Evolutionary conservation across 2,797 vertebrate genomes (phyloP).

Genomic region (Spheniscus humboldti): DNA sequence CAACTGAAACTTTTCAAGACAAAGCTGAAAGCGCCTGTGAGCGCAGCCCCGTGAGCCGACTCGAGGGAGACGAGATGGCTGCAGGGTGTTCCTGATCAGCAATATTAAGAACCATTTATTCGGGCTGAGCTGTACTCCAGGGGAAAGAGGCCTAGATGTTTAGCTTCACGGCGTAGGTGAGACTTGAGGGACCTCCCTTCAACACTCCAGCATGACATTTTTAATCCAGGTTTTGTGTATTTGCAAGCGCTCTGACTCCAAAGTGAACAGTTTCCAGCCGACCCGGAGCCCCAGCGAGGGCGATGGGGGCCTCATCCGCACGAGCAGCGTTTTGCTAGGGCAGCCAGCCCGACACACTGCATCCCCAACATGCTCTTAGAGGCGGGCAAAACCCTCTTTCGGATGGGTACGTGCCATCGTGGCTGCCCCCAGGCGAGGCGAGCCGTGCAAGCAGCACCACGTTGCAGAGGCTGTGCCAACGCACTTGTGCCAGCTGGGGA

Average conservation of each 20-base stretch:
- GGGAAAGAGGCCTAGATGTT: neutral
- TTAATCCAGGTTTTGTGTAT: neutral
- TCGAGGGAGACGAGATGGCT: accelerated
- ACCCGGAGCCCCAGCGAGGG: accelerated
- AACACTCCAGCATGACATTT: neutral
- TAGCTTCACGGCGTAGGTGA: neutral
- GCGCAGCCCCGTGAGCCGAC: accelerated
- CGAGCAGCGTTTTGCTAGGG: neutral
- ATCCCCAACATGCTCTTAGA: accelerated
- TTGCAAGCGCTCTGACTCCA: neutral
- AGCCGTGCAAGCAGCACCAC: accelerated
- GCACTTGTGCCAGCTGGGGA: accelerated
- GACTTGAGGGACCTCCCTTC: neutral
- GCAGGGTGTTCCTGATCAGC: neutral
- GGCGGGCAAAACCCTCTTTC: accelerated
- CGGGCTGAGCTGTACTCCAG: accelerated
- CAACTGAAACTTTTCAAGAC: neutral
- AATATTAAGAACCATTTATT: neutral
- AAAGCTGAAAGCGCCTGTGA: neutral
- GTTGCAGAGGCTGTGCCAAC: neutral
- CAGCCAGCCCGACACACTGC: accelerated
- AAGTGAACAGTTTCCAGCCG: neutral
- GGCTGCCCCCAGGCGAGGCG: accelerated
- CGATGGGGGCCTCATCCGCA: accelerated
- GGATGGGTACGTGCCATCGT: accelerated